A percentile compares a stretch with the other conserved stretches of the same genome.
Conservation (phyloP, 2,797 vertebrate genomes). For the Heteromormyrus szaboi region DNA sequence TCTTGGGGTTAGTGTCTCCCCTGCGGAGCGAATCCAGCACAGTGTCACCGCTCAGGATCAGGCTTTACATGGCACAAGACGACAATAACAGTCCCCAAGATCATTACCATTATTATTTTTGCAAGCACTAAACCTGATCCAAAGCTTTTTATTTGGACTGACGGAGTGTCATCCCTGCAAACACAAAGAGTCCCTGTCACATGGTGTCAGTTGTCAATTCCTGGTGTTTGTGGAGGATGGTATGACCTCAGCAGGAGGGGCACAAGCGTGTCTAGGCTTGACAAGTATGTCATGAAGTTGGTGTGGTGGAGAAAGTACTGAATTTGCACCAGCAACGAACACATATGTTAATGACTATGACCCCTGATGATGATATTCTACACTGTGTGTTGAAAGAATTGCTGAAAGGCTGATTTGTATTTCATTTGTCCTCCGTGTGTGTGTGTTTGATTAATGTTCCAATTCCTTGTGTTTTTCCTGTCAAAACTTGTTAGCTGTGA, state of each 20-base stretch:
- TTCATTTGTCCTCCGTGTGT: not conserved
- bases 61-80: not conserved
- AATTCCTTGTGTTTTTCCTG: not conserved
- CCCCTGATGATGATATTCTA: not conserved
- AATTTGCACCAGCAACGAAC: not conserved
- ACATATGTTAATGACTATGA: not conserved
- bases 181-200: not conserved
- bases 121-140: not conserved
- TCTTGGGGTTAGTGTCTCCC: not conserved
- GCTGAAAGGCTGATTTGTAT: not conserved
- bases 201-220: not conserved
- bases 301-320: not conserved
- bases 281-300: not conserved
- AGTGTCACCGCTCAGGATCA: not conserved
- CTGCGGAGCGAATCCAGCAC: not conserved
- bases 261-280: not conserved
- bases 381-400: not conserved
- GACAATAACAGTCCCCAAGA: not conserved
- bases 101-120: not conserved
- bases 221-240: not conserved
- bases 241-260: not conserved
- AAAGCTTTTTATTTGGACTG: not conserved
- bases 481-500: not conserved
- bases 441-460: not conserved
- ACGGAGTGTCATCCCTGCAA: not conserved